Evolutionary conservation across 2,888 invertebrate genomes (phyloP), one percentile per base, ranked within the genome.

Genomic region (Drosophila mimetica): DNA sequence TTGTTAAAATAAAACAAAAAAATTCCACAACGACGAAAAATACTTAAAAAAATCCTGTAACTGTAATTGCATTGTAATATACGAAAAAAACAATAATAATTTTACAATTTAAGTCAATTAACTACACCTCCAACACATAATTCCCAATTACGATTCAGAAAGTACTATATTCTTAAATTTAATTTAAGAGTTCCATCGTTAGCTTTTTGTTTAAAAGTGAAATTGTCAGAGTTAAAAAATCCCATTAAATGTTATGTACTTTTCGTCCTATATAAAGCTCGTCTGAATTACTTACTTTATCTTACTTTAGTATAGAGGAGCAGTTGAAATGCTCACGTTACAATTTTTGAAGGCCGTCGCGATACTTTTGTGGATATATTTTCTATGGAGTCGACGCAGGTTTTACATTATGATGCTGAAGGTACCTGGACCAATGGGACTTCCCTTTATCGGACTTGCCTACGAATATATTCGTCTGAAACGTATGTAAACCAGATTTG

Each of bases 331-430:
- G 39, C 11, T 39, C 5, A 18, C 39, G 3, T 18, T 16, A 2
- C 39, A 18, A 39, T 11, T 39, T 11, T 18, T 39, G 2, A 11
- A 11, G 18, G 11, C 4, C 8, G 2, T 2, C 9, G 18, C 39
- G 1, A 11, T 39, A 4, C 16, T 39, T 18, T 18, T 39, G 5
- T 87, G 86, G 82, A 50, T 86, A 18, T 79, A 76, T 48, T 69
- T 87, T 39, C 47, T 89, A 1, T 89, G 89, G 89, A 74, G 75
- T 2, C 81, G 89, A 1, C 71, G 89, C 28, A 81, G 79, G 11
- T 39, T 39, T 5, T 39, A 39, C 11, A 16, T 9, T 11, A 39
- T 39, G 39, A 39, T 39, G 39, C 16, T 39, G 1, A 11, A 18
- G 18, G 9, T 39, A 11, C 39, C 39, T 2, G 39, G 39, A 18